Percentiles rank a stretch among this genome's conserved stretches.
These are phyloP conservation scores for Acipenser transmontanus DNA, from an alignment of 2,797 vertebrate genomes.

Conservation along the genomic window DNA sequence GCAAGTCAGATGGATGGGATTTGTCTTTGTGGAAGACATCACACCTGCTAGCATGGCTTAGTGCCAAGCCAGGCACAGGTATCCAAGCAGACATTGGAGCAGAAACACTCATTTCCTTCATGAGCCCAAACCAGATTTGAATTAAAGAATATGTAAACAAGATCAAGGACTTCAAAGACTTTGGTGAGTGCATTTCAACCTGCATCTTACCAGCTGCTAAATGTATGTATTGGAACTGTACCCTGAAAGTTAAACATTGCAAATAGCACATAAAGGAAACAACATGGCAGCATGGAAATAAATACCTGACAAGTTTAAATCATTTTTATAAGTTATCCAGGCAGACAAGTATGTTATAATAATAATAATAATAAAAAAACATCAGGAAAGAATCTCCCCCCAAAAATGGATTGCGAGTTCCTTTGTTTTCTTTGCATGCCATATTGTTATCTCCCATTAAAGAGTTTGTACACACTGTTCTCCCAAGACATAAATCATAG, in stretches of 20 bases:
- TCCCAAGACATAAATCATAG: conserved; percentile 63
- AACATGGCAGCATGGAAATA: conserved; percentile 15
- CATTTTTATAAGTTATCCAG: conserved; percentile 32
- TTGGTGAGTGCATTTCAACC: too few relatives aligned
- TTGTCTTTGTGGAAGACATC: too few relatives aligned
- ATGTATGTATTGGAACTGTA: conserved; percentile 9
- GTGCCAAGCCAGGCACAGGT: too few relatives aligned
- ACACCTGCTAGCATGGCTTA: too few relatives aligned
- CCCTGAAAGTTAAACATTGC: conserved; percentile 12
- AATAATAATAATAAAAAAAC: conserved; percentile 33
- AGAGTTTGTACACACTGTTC: conserved; percentile 49
- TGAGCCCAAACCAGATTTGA: too few relatives aligned
- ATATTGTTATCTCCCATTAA: conserved; percentile 67
- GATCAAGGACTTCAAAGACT: too few relatives aligned
- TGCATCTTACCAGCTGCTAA: conserved; percentile 50
- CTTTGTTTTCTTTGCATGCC: conserved; percentile 64
- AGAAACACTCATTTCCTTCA: too few relatives aligned
- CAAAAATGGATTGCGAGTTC: conserved; percentile 41
- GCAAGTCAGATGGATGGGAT: too few relatives aligned
- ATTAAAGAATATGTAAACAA: too few relatives aligned
- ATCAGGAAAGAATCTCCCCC: conserved; percentile 19
- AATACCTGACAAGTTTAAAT: conserved; percentile 32
- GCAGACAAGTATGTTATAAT: conserved; percentile 30
- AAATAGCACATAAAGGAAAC: conserved; percentile 48
- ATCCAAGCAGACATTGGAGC: too few relatives aligned